A percentile compares a stretch with the other conserved stretches of the same genome.
Conservation (phyloP, 2,888 invertebrate genomes). For the Blastobasis adustella region DNA sequence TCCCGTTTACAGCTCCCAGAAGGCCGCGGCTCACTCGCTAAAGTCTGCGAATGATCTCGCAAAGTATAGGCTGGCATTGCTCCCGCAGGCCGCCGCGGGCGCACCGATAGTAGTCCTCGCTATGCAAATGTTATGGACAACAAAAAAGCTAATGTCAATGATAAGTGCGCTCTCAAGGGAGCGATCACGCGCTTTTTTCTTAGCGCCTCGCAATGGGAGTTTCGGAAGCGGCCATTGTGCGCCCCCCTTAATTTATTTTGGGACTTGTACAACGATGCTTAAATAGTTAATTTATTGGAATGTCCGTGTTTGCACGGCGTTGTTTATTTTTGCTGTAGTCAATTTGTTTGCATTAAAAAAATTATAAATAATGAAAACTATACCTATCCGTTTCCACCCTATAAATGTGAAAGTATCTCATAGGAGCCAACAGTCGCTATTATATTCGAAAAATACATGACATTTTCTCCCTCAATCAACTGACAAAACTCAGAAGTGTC, state of each 20-base stretch:
- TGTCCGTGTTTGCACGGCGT: too few relatives aligned
- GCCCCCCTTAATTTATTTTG: slow-evolving; percentile 50
- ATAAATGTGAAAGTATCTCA: too few relatives aligned
- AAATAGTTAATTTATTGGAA: too few relatives aligned
- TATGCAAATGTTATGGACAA: slow-evolving; percentile 76
- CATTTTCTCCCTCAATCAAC: too few relatives aligned
- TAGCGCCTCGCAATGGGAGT: slow-evolving; percentile 26
- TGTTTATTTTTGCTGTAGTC: too few relatives aligned
- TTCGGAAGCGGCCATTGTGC: slow-evolving; percentile 38
- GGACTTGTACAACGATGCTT: background rate
- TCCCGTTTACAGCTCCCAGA: slow-evolving; percentile 46
- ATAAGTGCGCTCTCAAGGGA: slow-evolving; percentile 65
- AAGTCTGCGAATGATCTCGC: slow-evolving; percentile 72
- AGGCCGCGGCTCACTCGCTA: slow-evolving; percentile 42
- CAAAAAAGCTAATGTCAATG: slow-evolving; percentile 74
- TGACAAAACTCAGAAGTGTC: background rate
- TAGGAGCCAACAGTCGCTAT: too few relatives aligned
- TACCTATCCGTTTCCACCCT: too few relatives aligned
- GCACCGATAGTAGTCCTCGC: slow-evolving; percentile 47
- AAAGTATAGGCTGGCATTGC: slow-evolving; percentile 55
- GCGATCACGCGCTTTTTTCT: slow-evolving; percentile 47
- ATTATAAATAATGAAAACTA: too few relatives aligned
- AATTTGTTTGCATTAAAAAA: too few relatives aligned
- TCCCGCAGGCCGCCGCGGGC: slow-evolving; percentile 53
- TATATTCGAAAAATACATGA: too few relatives aligned